Conservation (phyloP, 2,888 invertebrate species). For the Pterobdella sp. region DNA sequence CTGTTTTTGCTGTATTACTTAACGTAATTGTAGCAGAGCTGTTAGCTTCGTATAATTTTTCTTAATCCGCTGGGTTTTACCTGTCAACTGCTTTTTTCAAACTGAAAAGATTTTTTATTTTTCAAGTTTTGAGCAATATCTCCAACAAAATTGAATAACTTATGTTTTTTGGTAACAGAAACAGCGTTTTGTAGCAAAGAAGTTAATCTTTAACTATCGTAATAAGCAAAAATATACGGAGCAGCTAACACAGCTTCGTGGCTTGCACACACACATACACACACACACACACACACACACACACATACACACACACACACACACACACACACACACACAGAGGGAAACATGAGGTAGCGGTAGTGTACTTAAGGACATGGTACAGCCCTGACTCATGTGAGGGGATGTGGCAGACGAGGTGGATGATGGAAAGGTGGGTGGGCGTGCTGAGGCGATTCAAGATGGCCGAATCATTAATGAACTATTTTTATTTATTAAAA, state of each 20-base stretch:
- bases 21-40: no score
- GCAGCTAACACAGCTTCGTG: neutral
- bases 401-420: conserved; percentile 21
- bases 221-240: neutral
- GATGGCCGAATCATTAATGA: no score
- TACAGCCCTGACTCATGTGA: conserved; percentile 70
- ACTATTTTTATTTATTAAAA: no score
- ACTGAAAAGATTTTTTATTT: no score
- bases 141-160: no score
- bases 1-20: no score
- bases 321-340: conserved; percentile 16
- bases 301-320: conserved; percentile 13
- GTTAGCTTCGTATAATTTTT: no score
- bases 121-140: no score
- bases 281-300: conserved; percentile 22
- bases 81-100: no score
- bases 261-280: neutral
- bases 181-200: no score
- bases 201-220: neutral
- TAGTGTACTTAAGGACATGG: conserved; percentile 83
- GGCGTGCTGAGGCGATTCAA: neutral
- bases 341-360: conserved; percentile 62
- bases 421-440: conserved; percentile 30
- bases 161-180: no score
- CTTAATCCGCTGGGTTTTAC: no score